These are phyloP conservation scores for Drosophila punjabiensis DNA, from an alignment of 1,140 invertebrate species.

Conservation along the genomic window DNA sequence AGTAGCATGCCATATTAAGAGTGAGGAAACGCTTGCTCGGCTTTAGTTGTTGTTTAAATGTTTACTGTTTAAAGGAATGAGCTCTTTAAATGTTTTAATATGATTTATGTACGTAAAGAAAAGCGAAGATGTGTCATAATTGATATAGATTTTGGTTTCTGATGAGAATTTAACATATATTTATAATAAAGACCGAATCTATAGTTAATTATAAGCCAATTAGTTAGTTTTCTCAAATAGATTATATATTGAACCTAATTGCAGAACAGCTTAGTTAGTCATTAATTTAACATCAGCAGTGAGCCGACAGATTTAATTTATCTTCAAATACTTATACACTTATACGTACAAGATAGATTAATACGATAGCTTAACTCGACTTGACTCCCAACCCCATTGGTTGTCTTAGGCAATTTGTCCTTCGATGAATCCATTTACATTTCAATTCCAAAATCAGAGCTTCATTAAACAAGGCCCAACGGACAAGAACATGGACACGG, in stretches of 20 bases:
- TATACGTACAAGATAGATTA: neutral
- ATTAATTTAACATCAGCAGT: neutral
- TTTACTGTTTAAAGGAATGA: neutral
- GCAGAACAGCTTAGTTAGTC: neutral
- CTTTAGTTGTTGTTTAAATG: constrained; percentile 34
- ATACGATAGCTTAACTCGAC: neutral
- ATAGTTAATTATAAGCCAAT: neutral
- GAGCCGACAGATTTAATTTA: neutral
- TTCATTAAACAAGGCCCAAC: constrained; percentile 25
- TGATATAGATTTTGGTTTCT: neutral
- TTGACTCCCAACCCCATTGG: constrained; percentile 11
- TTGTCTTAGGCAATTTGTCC: constrained; percentile 5
- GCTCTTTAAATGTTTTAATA: constrained; percentile 1
- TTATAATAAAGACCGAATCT: neutral
- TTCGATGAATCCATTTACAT: constrained; percentile 34
- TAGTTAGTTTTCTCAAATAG: neutral
- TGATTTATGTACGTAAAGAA: neutral
- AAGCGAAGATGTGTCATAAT: neutral
- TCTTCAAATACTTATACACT: neutral
- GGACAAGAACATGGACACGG: constrained; percentile 10
- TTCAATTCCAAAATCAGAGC: constrained; percentile 49
- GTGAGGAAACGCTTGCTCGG: constrained; percentile 8
- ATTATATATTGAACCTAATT: neutral
- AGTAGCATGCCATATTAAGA: constrained; percentile 1
- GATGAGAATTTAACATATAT: neutral